Evolutionary conservation across 2,113 vertebrate genomes (phyloP).

Genomic region (Rattus rattus): DNA sequence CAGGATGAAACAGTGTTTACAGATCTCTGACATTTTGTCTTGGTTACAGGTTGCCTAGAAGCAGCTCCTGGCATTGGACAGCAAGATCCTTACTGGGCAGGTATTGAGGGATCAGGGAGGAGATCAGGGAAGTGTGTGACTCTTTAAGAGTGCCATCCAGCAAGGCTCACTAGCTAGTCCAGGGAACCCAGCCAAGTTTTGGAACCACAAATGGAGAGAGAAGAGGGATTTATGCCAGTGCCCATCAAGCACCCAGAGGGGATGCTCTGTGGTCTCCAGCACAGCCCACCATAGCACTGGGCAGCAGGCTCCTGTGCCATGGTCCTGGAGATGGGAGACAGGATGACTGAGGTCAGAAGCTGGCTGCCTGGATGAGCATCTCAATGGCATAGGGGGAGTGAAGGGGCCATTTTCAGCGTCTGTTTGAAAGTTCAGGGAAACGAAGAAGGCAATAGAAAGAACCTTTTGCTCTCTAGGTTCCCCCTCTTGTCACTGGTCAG

Average conservation of each 20-base stretch:
- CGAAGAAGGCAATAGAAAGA: background rate
- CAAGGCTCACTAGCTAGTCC: background rate
- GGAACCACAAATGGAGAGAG: background rate
- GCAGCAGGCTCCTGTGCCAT: background rate
- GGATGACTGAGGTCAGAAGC: background rate
- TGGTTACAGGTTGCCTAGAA: background rate
- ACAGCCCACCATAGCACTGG: background rate
- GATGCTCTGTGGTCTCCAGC: background rate
- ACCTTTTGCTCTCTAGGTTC: background rate
- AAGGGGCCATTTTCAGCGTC: background rate
- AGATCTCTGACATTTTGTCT: background rate
- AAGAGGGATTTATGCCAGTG: background rate
- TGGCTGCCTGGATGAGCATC: background rate
- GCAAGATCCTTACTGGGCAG: background rate
- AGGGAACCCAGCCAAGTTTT: background rate
- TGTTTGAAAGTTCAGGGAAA: background rate
- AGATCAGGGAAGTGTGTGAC: background rate
- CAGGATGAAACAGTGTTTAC: background rate
- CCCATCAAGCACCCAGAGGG: background rate
- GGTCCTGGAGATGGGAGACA: background rate
- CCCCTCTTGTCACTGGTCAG: background rate
- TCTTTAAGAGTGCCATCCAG: background rate
- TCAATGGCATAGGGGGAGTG: no score
- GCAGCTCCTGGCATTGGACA: background rate
- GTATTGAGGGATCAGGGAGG: no score